Evolutionary conservation across 1,140 invertebrate species (phyloP), one percentile per base, ranked within the genome.

Genomic region (Berghia stephanieae): DNA sequence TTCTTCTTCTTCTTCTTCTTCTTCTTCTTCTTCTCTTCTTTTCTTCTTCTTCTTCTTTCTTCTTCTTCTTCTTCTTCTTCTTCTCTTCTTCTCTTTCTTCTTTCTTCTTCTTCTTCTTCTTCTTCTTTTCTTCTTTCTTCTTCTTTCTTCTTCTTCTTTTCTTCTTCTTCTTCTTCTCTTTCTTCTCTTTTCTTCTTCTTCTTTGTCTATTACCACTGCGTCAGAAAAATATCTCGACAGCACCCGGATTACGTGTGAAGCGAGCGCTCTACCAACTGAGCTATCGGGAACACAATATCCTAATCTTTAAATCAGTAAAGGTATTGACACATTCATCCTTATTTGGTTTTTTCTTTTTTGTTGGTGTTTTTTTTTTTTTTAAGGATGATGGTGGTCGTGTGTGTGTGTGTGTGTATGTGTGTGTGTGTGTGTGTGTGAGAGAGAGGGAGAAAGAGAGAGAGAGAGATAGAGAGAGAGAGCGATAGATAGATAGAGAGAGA

Each of bases 401-500:
- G 67, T 5, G 4, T 24, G 44, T 38, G 43, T n/a, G 4, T 24
- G 8, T 27, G 67, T 49, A 43, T 72, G 68, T 44, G 34, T 49
- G 75, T 49, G 75, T 72, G 67, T 72, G 40, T 55, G 76, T n/a
- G 68, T 57, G 68, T 73, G 40, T 73, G 68, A 78, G 76, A 72
- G 68, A 73, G 76, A 73, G 44, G 73, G 68, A 78, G 40, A 78
- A 69, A 72, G 40, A 73, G 68, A 78, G 42, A 73, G 68, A 78
- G 70, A 75, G 46, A 78, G 77, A 78, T 42, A 78, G 69, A 49
- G 69, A 38, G 69, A 38, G 69, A 52, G 55, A 73, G 69, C 42
- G 49, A 78, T 24, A 74, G 70, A 75, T 40, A 78, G n/a, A 78
- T 21, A 78, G 76, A 75, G 6, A 73, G 76, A 55, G 71, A 78